Conservation (phyloP, 2,888 invertebrate species). For the Chamaedrilus cognettii region DNA sequence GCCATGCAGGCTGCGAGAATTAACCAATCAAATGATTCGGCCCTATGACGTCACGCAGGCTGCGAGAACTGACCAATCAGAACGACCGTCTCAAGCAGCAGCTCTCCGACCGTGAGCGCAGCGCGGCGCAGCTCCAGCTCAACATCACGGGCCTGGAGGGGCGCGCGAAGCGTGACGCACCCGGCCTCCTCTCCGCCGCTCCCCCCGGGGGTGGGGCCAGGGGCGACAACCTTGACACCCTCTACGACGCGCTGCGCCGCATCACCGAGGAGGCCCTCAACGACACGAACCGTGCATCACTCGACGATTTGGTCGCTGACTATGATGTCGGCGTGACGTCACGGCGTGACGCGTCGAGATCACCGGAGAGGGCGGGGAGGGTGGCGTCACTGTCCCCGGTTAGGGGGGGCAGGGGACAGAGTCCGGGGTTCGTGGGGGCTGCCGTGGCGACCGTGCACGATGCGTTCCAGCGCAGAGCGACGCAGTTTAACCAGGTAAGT, state of each 20-base stretch:
- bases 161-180: neutral
- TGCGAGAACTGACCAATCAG: constrained; percentile 10
- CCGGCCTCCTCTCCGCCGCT: too few species aligned
- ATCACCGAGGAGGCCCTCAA: constrained; percentile 13
- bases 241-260: constrained; percentile 4
- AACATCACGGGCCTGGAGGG: constrained; percentile 1
- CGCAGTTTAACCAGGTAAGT: too few species aligned
- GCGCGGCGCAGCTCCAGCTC: neutral
- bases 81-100: neutral
- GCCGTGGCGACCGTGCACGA: constrained; percentile 7
- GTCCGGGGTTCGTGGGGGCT: neutral
- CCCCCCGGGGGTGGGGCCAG: too few species aligned
- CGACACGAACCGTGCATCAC: constrained; percentile 6
- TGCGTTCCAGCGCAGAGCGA: neutral
- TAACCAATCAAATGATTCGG: too few species aligned
- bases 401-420: neutral
- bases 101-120: neutral
- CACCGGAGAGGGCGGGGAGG: neutral
- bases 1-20: too few species aligned
- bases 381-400: constrained; percentile 7
- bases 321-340: neutral
- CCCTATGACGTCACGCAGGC: too few species aligned
- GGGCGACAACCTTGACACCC: constrained; percentile 1
- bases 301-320: constrained; percentile 3
- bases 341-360: neutral